A percentile compares a stretch with the other conserved stretches of the same genome.
These are phyloP conservation scores for Circaetus gallicus DNA, from an alignment of 2,113 vertebrate species.

Conservation along the genomic window DNA sequence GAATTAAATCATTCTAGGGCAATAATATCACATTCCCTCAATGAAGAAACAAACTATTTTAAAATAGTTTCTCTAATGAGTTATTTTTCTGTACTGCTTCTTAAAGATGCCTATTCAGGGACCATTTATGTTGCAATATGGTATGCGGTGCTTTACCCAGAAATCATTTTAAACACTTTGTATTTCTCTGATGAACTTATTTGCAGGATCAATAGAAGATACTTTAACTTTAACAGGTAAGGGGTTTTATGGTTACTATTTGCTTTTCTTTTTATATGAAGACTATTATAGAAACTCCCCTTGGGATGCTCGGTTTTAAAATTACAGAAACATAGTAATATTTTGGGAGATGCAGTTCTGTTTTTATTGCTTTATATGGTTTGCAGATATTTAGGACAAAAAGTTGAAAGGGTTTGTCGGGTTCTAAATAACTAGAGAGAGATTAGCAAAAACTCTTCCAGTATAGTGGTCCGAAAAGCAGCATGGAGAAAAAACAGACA, in stretches of 20 bases:
- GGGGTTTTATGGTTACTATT: conserved; percentile 51
- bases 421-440: not conserved
- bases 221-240: conserved; percentile 59
- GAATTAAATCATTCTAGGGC: conserved; percentile 40
- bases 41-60: conserved; percentile 28
- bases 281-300: not conserved
- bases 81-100: conserved; percentile 49
- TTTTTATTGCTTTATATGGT: not conserved
- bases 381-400: not conserved
- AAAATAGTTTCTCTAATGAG: conserved; percentile 21
- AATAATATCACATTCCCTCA: conserved; percentile 28
- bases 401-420: not conserved
- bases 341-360: not conserved
- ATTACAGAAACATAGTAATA: conserved; percentile 32
- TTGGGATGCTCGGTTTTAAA: conserved; percentile 31
- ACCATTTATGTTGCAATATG: conserved; percentile 35
- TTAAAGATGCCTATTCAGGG: conserved; percentile 51
- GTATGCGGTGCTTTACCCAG: conserved; percentile 5
- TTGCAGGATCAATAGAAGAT: conserved; percentile 62
- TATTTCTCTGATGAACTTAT: conserved; percentile 55
- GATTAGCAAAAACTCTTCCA: not conserved
- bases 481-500: not conserved
- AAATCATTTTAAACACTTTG: conserved; percentile 57
- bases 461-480: not conserved
- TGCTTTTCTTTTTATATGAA: conserved; percentile 43